These are phyloP conservation scores for Drosophila percnosoma DNA, from an alignment of 2,888 invertebrate genomes.

Conservation along the genomic window DNA sequence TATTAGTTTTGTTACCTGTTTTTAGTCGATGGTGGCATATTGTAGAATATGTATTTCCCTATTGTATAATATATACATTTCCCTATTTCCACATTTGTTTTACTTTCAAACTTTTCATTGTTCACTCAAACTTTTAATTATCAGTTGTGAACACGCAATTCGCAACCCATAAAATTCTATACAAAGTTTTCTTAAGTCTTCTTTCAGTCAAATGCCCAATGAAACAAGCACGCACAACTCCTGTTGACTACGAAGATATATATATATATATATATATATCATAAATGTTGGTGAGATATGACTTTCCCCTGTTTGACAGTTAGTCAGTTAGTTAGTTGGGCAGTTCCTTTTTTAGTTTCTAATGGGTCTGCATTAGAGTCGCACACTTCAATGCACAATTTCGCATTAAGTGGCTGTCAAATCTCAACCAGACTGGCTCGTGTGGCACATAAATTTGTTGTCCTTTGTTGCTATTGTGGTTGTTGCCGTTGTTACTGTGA, in stretches of 20 bases:
- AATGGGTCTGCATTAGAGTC: constrained; percentile 4
- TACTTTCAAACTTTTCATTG: not conserved
- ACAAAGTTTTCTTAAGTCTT: not conserved
- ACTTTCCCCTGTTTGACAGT: not conserved
- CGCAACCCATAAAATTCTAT: not conserved
- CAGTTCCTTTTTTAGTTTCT: not conserved
- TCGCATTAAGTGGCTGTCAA: constrained; percentile 19
- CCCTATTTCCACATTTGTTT: not conserved
- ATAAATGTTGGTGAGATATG: not conserved
- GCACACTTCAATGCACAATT: constrained; percentile 10
- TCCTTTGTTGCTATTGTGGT: constrained; percentile 5
- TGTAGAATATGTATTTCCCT: not conserved
- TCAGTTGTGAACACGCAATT: not conserved
- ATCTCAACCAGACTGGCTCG: constrained; percentile 65
- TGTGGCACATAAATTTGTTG: constrained; percentile 69
- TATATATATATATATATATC: not conserved
- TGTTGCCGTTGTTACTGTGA: constrained; percentile 41
- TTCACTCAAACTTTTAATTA: not conserved
- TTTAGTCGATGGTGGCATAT: not conserved
- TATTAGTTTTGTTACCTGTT: not conserved
- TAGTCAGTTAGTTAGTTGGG: constrained; percentile 22
- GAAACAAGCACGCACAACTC: not conserved
- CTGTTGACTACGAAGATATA: too few species aligned
- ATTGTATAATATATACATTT: too few species aligned
- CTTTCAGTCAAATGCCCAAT: too few species aligned